Base-by-base conservation (phyloP, 1,140 invertebrate genomes). In the Agraylea sexmaculata region DNA sequence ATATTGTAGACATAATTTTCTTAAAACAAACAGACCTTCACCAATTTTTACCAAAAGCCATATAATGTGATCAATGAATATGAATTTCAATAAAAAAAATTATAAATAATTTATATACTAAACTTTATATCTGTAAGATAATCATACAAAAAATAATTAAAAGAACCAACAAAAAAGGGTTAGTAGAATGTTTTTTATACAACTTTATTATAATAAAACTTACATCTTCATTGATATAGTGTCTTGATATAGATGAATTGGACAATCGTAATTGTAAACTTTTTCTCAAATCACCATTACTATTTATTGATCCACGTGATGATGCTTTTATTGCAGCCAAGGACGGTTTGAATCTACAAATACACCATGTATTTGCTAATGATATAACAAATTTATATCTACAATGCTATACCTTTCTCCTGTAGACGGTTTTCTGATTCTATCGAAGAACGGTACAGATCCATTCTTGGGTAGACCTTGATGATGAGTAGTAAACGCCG, bases 391-490 rank as follows among this genome's bases (percentile, higher is more conserved):
- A n/a, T n/a, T 32, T 32, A 32, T n/a, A 12, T n/a, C 7, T 31
- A 13, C n/a, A 31, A 31, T 31, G 39, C 32, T 50, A n/a, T 74
- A 85, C 51, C 80, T 71, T 55, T 84, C 82, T 21, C 79, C 75
- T 21, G 77, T 75, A 44, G 80, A 84, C 2, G 82, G 80, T 56
- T 87, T 87, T 8, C 83, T 69, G 20, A 86, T 80, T 8, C 84
- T 64, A 56, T 85, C 83, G 56, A 89, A 90, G 51, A 86, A 83
- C 2, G 87, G 87, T 31, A 89, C 85, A 3, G 83, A 87, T 15
- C 83, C 83, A 55, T 87, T 89, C 59, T 88, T 88, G 32, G 83
- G 83, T 50, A 89, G 66, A 27, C 80, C 77, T 48, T 78, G 78
- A 11, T 80, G 77, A 42, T 83, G 78, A 12, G 78, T 76, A n/a